Conservation (phyloP, 1,140 invertebrate species). For the Drosophila subobscura region DNA sequence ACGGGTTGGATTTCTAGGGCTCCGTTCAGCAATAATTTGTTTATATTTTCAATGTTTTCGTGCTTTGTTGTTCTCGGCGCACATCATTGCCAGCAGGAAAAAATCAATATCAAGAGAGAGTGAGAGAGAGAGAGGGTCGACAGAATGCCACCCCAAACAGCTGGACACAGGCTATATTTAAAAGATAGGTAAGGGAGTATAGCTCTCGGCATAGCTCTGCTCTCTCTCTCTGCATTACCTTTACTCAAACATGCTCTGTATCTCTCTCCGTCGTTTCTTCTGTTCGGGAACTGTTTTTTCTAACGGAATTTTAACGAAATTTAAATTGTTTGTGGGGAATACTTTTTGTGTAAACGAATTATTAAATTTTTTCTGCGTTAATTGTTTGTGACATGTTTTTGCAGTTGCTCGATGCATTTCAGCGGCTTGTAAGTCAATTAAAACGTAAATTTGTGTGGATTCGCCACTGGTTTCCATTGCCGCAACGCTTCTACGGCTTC, state of each 20-base stretch:
- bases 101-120: conserved; percentile 64
- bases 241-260: conserved; percentile 8
- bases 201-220: not conserved
- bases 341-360: conserved; percentile 1
- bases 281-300: conserved; percentile 37
- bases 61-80: conserved; percentile 15
- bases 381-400: conserved; percentile 49
- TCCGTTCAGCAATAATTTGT: conserved; percentile 25
- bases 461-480: conserved; percentile 50
- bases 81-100: conserved; percentile 59
- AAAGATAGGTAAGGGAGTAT: not conserved
- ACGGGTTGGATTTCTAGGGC: conserved; percentile 1
- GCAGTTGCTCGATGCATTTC: conserved; percentile 59
- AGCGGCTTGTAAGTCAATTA: conserved; percentile 72
- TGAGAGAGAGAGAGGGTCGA: conserved; percentile 13
- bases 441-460: conserved; percentile 64
- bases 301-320: conserved; percentile 22
- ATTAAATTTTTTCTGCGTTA: conserved; percentile 15
- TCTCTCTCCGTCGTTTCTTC: conserved; percentile 26
- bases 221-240: conserved; percentile 11
- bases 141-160: not conserved
- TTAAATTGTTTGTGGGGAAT: not conserved
- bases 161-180: no score
- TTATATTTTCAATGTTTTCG: conserved; percentile 37
- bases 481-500: conserved; percentile 64